Evolutionary conservation across 1,140 invertebrate genomes (phyloP).

Genomic region (Magallana angulata): DNA sequence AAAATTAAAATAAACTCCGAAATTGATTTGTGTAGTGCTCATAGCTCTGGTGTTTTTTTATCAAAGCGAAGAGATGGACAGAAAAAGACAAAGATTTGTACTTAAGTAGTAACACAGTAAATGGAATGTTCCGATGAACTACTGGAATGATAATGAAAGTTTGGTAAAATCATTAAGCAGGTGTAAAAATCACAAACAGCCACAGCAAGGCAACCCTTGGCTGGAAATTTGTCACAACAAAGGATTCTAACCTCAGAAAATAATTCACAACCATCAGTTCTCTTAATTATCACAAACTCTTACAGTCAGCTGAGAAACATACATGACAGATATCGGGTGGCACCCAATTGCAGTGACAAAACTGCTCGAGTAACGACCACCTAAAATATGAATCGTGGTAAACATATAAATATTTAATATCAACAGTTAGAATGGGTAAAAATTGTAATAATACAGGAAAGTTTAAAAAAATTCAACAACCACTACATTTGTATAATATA

Average conservation of each 20-base stretch:
- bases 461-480: conserved; percentile 35
- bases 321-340: neutral
- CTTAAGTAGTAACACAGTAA: conserved; percentile 12
- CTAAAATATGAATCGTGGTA: conserved; percentile 6
- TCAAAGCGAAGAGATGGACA: neutral
- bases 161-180: neutral
- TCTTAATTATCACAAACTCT: neutral
- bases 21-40: neutral
- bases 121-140: neutral
- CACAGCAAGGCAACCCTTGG: neutral
- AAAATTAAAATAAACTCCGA: neutral
- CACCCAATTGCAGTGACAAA: too few species aligned
- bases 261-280: neutral
- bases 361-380: neutral
- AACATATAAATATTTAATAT: conserved; percentile 40
- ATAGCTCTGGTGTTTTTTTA: neutral
- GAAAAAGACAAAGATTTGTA: neutral
- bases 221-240: neutral
- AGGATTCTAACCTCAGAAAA: neutral
- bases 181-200: neutral
- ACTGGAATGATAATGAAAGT: conserved; percentile 11
- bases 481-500: conserved; percentile 37
- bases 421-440: conserved; percentile 29
- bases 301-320: neutral
- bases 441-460: conserved; percentile 21